Conservation (phyloP, 2,888 invertebrate species). For the Phoenoteleia sp. region DNA sequence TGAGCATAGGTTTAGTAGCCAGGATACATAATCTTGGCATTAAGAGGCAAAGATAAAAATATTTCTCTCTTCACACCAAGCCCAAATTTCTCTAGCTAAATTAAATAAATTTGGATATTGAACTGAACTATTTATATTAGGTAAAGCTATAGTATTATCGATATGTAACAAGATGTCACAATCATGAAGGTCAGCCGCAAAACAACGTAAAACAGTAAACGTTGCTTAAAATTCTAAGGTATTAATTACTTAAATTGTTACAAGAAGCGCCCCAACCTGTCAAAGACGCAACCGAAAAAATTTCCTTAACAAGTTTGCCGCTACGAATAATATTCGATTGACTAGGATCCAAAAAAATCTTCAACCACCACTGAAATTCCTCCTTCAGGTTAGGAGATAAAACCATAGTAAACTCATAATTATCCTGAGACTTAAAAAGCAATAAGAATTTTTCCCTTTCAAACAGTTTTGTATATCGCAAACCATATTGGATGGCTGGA, state of each 20-base stretch:
- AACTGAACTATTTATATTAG: conserved; percentile 43
- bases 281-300: conserved; percentile 45
- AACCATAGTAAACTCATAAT: conserved; percentile 29
- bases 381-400: background rate
- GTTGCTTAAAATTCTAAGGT: conserved; percentile 51
- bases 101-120: conserved; percentile 40
- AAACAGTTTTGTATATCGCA: conserved; percentile 37
- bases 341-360: background rate
- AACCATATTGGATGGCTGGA: conserved; percentile 56
- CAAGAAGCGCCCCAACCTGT: conserved; percentile 47
- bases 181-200: conserved; percentile 9
- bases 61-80: conserved; percentile 23
- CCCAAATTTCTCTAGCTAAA: conserved; percentile 37
- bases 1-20: no score
- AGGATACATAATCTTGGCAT: no score
- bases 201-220: conserved; percentile 50
- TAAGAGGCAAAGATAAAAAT: conserved; percentile 50
- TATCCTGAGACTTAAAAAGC: background rate
- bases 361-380: conserved; percentile 47
- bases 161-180: conserved; percentile 54
- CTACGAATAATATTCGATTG: conserved; percentile 8
- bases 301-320: conserved; percentile 13
- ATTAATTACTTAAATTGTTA: conserved; percentile 47
- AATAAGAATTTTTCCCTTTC: conserved; percentile 53
- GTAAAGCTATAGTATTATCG: conserved; percentile 49